A percentile compares a stretch with the other conserved stretches of the same genome.
phyloP scores from a whole-genome alignment of 2,113 vertebrate species.

The Mirza zaza region DNA sequence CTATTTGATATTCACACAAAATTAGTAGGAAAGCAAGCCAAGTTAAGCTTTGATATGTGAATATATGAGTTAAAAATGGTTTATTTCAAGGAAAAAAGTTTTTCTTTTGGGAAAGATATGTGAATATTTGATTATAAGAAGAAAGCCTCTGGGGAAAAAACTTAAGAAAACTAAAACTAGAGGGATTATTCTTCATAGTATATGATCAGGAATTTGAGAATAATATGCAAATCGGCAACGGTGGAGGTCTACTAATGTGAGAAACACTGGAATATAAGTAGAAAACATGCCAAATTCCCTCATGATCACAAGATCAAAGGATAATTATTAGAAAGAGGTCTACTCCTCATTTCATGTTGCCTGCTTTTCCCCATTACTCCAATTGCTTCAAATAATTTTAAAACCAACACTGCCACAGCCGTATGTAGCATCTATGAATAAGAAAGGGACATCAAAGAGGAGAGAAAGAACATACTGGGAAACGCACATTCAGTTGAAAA shows the following conservation, averaged over 20 bases:
- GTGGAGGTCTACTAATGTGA: background rate
- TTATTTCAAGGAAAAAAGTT: background rate
- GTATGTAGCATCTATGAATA: background rate
- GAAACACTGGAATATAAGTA: background rate
- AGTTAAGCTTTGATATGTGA: background rate
- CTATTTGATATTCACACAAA: background rate
- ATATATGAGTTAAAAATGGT: background rate
- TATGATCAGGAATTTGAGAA: background rate
- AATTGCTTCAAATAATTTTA: background rate
- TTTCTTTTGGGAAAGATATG: background rate
- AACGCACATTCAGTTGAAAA: background rate
- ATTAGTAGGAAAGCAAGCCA: background rate
- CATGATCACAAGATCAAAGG: background rate
- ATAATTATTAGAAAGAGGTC: background rate
- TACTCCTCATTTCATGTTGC: background rate
- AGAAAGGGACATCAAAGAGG: background rate
- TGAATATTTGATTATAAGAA: background rate
- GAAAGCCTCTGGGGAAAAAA: background rate
- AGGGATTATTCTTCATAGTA: background rate
- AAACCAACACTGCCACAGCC: background rate
- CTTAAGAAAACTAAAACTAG: background rate
- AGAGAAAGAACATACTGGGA: background rate
- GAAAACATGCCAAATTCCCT: background rate
- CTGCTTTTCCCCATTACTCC: background rate
- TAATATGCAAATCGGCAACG: background rate